Conservation (phyloP, 2,113 vertebrate species). For the Dipodomys ordii region DNA sequence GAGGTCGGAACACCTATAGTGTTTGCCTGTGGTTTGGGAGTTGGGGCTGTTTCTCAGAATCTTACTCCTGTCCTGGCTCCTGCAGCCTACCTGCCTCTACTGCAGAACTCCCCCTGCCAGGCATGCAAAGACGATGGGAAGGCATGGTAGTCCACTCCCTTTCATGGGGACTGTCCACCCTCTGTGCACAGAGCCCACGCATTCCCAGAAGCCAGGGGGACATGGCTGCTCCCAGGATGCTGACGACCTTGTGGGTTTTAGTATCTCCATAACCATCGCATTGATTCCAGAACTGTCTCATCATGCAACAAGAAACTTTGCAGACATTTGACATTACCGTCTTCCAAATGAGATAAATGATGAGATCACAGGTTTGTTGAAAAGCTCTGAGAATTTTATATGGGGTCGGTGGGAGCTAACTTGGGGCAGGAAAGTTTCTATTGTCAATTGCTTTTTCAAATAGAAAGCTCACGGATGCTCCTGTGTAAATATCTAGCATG, state of each 20-base stretch:
- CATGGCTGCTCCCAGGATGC: too few species aligned
- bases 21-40: background rate
- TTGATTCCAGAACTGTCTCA: background rate
- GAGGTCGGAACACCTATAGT: background rate
- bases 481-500: background rate
- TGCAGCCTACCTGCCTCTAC: too few species aligned
- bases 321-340: background rate
- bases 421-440: background rate
- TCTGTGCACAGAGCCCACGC: background rate
- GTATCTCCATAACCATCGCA: rapidly evolving
- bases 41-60: background rate
- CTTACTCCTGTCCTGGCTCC: background rate
- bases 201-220: too few species aligned
- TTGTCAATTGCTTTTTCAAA: background rate
- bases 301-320: rapidly evolving
- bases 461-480: background rate
- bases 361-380: background rate
- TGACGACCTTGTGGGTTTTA: background rate
- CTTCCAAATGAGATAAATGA: background rate
- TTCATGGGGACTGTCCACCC: too few species aligned
- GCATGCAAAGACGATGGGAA: too few species aligned
- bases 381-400: background rate
- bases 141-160: too few species aligned
- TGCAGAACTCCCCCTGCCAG: too few species aligned
- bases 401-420: background rate